Evolutionary conservation across 35 echinoderm and acorn worm species (phyloP).

Genomic region (Ptychodera flava): DNA sequence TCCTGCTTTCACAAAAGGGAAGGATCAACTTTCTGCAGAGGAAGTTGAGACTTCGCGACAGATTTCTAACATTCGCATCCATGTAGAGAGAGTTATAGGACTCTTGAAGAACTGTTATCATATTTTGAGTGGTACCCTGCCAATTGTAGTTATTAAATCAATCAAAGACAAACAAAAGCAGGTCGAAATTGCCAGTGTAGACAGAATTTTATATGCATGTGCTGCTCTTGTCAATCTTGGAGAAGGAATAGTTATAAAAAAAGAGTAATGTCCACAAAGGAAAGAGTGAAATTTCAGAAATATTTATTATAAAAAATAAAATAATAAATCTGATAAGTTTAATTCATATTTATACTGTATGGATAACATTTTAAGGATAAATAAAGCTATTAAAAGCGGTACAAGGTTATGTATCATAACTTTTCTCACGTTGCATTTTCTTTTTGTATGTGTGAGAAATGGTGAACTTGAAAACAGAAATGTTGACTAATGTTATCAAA

Average conservation of each 20-base stretch:
- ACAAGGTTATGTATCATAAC: no score
- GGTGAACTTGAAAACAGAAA: no score
- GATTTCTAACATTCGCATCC: constrained; percentile 35
- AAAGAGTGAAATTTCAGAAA: no score
- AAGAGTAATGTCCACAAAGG: no score
- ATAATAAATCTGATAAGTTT: no score
- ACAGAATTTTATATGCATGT: constrained; percentile 39
- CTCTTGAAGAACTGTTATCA: constrained; percentile 35
- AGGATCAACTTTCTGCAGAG: constrained; percentile 25
- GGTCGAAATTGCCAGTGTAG: constrained; percentile 28
- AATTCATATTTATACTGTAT: no score
- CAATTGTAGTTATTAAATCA: constrained; percentile 35
- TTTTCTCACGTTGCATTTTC: no score
- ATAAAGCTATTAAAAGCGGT: no score
- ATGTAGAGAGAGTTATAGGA: constrained; percentile 56
- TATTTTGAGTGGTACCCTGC: constrained; percentile 26
- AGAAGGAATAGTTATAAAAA: constrained; percentile 30
- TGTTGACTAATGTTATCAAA: no score
- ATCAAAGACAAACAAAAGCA: constrained; percentile 32
- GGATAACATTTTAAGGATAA: no score
- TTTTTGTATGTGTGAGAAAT: no score
- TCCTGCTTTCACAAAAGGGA: constrained; percentile 45
- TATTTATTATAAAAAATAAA: no score
- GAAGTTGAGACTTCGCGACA: constrained; percentile 41
- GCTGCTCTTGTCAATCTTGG: constrained; percentile 36